phyloP scores from a whole-genome alignment of 2,888 invertebrate genomes.

The Clistopyga incitator region DNA sequence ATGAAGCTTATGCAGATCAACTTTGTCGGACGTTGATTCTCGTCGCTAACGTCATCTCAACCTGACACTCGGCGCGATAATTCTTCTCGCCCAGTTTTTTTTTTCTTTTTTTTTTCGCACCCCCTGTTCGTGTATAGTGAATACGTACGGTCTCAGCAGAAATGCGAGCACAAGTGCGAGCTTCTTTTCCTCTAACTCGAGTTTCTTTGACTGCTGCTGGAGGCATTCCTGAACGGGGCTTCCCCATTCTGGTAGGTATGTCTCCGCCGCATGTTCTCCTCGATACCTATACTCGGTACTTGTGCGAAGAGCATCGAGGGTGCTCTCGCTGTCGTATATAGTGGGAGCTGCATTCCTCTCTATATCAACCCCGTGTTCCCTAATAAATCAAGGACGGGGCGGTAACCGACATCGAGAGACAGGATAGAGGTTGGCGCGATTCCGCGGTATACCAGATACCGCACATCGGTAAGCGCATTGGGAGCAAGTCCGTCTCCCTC shows the following conservation, averaged over 20 bases:
- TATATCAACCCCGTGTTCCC: constrained; percentile 62
- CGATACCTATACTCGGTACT: constrained; percentile 15
- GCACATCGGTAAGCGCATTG: constrained; percentile 22
- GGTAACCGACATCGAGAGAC: constrained; percentile 81
- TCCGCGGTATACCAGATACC: constrained; percentile 66
- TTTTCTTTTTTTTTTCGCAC: constrained; percentile 20
- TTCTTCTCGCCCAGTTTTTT: constrained; percentile 14
- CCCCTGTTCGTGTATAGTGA: not conserved
- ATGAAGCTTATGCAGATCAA: not conserved
- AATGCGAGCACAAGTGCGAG: not conserved
- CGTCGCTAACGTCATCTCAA: constrained; percentile 9
- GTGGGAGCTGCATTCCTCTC: constrained; percentile 57
- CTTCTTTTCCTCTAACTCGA: constrained; percentile 6
- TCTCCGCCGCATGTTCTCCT: constrained; percentile 1
- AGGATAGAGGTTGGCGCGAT: constrained; percentile 81
- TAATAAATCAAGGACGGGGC: constrained; percentile 81
- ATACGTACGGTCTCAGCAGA: constrained; percentile 43
- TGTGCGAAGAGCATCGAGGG: constrained; percentile 10
- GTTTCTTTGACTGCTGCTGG: constrained; percentile 17
- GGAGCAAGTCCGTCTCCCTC: constrained; percentile 2
- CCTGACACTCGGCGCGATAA: constrained; percentile 35
- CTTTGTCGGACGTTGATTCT: not conserved
- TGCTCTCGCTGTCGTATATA: not conserved
- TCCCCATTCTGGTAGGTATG: constrained; percentile 33
- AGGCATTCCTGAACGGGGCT: constrained; percentile 35